Percentiles rank a stretch among this genome's conserved stretches.
These are phyloP conservation scores for Pasiphila rectangulata DNA, from an alignment of 2,888 invertebrate genomes.

Conservation along the genomic window DNA sequence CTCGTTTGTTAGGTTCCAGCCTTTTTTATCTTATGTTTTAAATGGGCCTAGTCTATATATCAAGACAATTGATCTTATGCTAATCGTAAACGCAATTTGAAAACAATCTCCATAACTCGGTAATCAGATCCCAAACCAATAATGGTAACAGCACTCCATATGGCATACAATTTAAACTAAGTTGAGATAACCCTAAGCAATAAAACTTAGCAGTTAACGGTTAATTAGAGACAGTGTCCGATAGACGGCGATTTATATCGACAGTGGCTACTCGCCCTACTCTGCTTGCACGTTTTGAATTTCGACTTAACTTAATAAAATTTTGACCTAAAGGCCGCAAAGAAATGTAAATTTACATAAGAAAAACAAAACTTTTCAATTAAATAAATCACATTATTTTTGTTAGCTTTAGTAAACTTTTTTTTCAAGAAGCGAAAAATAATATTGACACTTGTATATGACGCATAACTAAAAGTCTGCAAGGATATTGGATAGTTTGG, in stretches of 20 bases:
- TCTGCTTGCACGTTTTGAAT: conserved; percentile 9
- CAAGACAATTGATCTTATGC: background rate
- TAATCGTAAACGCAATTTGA: background rate
- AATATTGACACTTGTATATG: too few relatives aligned
- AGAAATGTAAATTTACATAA: too few relatives aligned
- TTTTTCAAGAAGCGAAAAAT: too few relatives aligned
- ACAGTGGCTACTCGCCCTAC: conserved; percentile 5
- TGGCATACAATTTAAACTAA: conserved; percentile 68
- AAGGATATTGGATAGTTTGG: too few relatives aligned
- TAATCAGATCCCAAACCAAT: conserved; percentile 47
- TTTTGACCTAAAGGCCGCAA: too few relatives aligned
- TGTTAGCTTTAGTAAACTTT: too few relatives aligned
- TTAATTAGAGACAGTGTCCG: conserved; percentile 71
- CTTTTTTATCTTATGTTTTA: background rate
- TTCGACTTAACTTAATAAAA: too few relatives aligned
- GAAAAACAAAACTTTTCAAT: too few relatives aligned
- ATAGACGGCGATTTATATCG: conserved; percentile 60
- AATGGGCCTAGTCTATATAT: too few relatives aligned
- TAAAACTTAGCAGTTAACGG: conserved; percentile 71
- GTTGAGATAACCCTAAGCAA: conserved; percentile 67
- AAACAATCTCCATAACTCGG: conserved; percentile 20
- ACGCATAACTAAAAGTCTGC: too few relatives aligned
- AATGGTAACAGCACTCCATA: conserved; percentile 59
- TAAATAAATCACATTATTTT: too few relatives aligned
- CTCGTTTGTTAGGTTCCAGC: too few relatives aligned